Conservation (phyloP, 2,113 vertebrate species). For the Sinocyclocheilus anophthalmus region DNA sequence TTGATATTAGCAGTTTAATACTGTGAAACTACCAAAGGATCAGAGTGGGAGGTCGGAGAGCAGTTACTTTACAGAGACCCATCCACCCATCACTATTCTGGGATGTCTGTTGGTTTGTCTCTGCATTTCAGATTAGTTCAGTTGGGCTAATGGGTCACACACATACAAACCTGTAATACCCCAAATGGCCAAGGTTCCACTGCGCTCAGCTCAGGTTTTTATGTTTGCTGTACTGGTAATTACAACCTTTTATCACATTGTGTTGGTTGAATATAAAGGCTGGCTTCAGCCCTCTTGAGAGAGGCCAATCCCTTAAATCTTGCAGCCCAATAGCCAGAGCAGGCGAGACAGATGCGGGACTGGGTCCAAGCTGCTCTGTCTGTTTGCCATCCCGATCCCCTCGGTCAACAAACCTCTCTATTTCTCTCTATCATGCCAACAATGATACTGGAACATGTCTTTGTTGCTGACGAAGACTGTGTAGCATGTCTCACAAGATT, state of each 20-base stretch:
- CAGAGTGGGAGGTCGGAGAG: constrained; percentile 56
- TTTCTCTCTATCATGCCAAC: constrained; percentile 60
- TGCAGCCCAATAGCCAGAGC: constrained; percentile 55
- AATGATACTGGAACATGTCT: constrained; percentile 63
- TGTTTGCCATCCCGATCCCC: constrained; percentile 71
- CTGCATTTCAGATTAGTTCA: constrained; percentile 66
- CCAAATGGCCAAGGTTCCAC: constrained; percentile 69
- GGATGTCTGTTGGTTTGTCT: constrained; percentile 59
- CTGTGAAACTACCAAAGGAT: constrained; percentile 23
- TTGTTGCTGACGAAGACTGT: constrained; percentile 67
- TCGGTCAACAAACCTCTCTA: constrained; percentile 71
- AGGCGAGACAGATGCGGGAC: constrained; percentile 72
- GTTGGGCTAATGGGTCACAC: constrained; percentile 22
- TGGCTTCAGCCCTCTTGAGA: constrained; percentile 72
- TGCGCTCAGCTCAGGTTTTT: constrained; percentile 60
- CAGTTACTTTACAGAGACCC: constrained; percentile 53
- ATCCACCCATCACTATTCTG: constrained; percentile 26
- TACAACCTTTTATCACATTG: constrained; percentile 70
- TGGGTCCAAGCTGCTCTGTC: constrained; percentile 66
- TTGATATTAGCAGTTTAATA: constrained; percentile 71
- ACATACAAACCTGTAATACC: constrained; percentile 58
- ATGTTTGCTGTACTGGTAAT: constrained; percentile 67
- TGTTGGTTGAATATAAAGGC: constrained; percentile 62
- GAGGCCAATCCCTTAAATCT: constrained; percentile 67
- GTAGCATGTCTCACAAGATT: constrained; percentile 59